Percentiles rank a stretch among this genome's conserved stretches.
These are phyloP conservation scores for Drosophila neoperkinsi DNA, from an alignment of 2,888 invertebrate species.

Conservation along the genomic window DNA sequence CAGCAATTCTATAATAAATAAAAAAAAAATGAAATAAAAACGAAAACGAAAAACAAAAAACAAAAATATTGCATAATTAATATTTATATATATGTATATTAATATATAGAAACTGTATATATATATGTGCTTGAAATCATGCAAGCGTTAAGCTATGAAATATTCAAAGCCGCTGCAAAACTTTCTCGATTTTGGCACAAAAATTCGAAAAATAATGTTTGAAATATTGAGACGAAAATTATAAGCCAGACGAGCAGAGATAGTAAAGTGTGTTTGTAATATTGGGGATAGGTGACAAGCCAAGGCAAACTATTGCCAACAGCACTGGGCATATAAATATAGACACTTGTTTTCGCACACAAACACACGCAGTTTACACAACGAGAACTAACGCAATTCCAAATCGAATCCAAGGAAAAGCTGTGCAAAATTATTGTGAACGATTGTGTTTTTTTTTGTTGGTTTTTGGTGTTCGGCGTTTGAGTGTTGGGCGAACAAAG, in stretches of 20 bases:
- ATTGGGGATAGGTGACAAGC: constrained; percentile 1
- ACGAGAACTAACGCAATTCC: constrained; percentile 8
- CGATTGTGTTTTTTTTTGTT: background rate
- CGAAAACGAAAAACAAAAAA: constrained; percentile 31
- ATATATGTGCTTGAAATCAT: constrained; percentile 24
- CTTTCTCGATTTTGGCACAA: constrained; percentile 14
- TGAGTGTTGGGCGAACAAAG: constrained; percentile 22
- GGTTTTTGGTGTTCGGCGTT: constrained; percentile 8
- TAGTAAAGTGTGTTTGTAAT: constrained; percentile 7
- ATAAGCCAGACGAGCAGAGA: constrained; percentile 1
- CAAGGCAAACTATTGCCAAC: background rate
- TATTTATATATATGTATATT: constrained; percentile 39
- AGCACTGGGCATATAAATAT: constrained; percentile 28
- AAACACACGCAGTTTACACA: background rate
- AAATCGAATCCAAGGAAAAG: background rate
- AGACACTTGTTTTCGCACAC: constrained; percentile 18
- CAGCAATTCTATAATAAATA: constrained; percentile 29
- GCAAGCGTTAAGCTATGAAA: constrained; percentile 65
- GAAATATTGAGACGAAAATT: background rate
- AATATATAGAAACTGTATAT: constrained; percentile 1
- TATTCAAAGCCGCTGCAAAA: constrained; percentile 41
- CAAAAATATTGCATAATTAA: constrained; percentile 56
- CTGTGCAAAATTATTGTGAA: constrained; percentile 25
- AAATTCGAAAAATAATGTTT: background rate
- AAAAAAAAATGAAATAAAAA: constrained; percentile 18